phyloP scores from a whole-genome alignment of 2,888 invertebrate species.

The Cyaniris semiargus region DNA sequence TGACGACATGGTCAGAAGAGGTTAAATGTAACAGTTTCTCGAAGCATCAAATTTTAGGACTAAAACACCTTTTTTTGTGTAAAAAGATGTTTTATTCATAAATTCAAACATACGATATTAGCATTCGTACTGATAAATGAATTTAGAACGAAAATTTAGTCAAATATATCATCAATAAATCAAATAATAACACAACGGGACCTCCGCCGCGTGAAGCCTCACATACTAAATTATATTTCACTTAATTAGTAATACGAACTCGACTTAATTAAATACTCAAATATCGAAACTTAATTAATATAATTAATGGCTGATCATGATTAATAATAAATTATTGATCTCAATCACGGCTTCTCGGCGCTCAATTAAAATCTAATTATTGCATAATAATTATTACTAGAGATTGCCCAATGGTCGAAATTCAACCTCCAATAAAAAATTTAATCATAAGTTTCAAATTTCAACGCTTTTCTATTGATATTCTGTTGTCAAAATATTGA shows the following conservation, averaged over 20 bases:
- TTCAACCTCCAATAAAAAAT: too few species aligned
- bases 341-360: neutral
- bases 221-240: slow-evolving; percentile 10
- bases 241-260: neutral
- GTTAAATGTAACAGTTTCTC: too few species aligned
- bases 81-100: too few species aligned
- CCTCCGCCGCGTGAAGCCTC: neutral
- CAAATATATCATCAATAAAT: slow-evolving; percentile 16
- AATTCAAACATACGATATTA: too few species aligned
- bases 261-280: neutral
- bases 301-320: slow-evolving; percentile 16
- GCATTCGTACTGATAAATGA: too few species aligned
- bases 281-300: slow-evolving; percentile 18
- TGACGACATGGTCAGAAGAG: too few species aligned
- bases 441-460: too few species aligned
- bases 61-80: too few species aligned
- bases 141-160: neutral
- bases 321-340: slow-evolving; percentile 21
- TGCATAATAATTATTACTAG: neutral
- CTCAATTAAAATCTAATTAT: neutral
- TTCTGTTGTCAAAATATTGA: too few species aligned
- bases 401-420: too few species aligned
- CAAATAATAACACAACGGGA: neutral
- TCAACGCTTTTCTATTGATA: too few species aligned
- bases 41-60: too few species aligned